Base-by-base conservation (phyloP, 2,797 vertebrate species). In the Tapirus indicus region DNA sequence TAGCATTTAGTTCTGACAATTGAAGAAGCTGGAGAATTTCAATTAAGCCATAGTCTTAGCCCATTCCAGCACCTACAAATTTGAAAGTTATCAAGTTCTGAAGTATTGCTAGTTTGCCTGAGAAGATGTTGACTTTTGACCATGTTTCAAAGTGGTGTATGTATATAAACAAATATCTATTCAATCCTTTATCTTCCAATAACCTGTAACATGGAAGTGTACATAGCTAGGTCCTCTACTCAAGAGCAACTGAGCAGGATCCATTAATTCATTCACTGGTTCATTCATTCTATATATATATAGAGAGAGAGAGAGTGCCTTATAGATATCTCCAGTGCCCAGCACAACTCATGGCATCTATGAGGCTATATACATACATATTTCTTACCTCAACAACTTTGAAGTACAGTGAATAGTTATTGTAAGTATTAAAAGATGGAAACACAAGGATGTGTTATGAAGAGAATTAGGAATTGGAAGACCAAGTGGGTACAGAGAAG, bases 21-120 rank as follows among this genome's bases (percentile, higher is more conserved):
- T 95, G 78, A 97, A 91, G 66, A 96, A 88, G 27, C 74, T 78
- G 5, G 47, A 97, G 35, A 97, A 91, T 97, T 62, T 38, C 75
- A 94, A 87, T 95, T 94, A 98, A 74, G 79, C 62, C 41, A 78
- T 49, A 77, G 32, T 97, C 97, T 95, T 95, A 32, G 11, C 11
- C 77, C 47, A 23, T 66, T 74, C 89, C n/a, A 93, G 74, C 71
- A 93, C 7, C 17, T 97, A 96, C 88, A 66, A 14, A 82, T 69
- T 64, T 90, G 80, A 96, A 98, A 95, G 75, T 93, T 92, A 95
- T 80, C 71, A 88, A 96, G 49, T 95, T 96, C 44, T n/a, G 1
- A 94, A 84, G 16, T 75, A 62, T 47, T 83, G 27, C 68, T 87
- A 92, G 68, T 84, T 95, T 93, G 44, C 14, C 77, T 71, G 64